These are phyloP conservation scores for Xenus cinereus DNA, from an alignment of 2,113 vertebrate genomes.

Conservation along the genomic window DNA sequence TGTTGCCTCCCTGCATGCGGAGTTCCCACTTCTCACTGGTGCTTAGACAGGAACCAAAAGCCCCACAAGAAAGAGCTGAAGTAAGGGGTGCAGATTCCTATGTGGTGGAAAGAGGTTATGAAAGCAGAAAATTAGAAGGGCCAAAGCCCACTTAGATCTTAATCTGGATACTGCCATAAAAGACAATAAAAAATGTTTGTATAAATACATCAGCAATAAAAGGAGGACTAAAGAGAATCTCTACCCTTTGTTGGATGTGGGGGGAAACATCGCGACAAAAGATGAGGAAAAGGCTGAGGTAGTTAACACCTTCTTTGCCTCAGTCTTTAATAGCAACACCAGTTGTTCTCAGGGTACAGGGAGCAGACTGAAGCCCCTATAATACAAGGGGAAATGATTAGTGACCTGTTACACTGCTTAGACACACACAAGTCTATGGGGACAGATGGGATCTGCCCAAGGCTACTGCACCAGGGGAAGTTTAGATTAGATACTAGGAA, in stretches of 20 bases:
- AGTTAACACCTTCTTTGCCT: not conserved
- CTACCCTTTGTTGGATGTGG: not conserved
- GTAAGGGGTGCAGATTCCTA: not conserved
- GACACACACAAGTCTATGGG: not conserved
- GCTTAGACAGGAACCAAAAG: rapidly evolving
- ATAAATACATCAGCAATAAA: not conserved
- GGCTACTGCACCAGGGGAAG: not conserved
- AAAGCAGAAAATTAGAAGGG: not conserved
- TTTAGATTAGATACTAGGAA: not conserved
- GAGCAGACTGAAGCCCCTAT: not conserved
- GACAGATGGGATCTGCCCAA: not conserved
- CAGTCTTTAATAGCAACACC: not conserved
- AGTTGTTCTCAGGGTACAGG: not conserved
- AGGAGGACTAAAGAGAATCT: not conserved
- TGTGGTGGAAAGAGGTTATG: not conserved
- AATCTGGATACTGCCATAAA: not conserved
- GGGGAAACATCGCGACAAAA: not conserved
- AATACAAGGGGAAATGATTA: not conserved
- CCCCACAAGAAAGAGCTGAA: not conserved
- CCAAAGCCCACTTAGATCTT: not conserved
- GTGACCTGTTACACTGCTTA: not conserved
- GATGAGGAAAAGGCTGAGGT: not conserved
- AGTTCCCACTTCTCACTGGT: not conserved
- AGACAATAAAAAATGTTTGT: not conserved
- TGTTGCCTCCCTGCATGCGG: not conserved